Evolutionary conservation across 2,888 invertebrate species (phyloP), one percentile per base, ranked within the genome.

Genomic region (Leucoma salicis): DNA sequence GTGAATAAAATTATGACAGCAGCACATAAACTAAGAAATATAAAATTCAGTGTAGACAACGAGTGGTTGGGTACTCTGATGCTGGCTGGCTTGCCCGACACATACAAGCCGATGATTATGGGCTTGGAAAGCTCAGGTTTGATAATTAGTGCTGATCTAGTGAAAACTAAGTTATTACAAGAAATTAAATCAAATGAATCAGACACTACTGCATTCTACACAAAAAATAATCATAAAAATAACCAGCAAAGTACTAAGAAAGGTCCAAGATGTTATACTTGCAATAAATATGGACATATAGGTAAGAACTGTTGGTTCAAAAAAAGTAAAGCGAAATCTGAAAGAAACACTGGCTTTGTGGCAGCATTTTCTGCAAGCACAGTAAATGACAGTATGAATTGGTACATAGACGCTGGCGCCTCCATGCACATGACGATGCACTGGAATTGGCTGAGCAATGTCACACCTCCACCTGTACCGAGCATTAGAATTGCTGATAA

Each of bases 11-110:
- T 43, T 8, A 45, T 47, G 27, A 34, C 33, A 27, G 21, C 33
- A 14, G 14, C 33, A 5, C 33, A 50, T 15, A 53, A 50, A 12
- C 35, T 47, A 29, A 41, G 48, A 31, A 50, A 48, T 40, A 51
- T 51, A 18, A 32, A 33, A 6, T 51, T 51, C 11, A 13, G 41
- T 38, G 45, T 51, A 0, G 42, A 53, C 11, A 54, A 54, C 40
- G 48, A 51, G 35, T 48, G 49, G 46, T 36, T 51, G 16, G 47
- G 49, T 12, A 53, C 50, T 24, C 31, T 53, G 32, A 45, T 56
- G 45, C 37, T 54, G 31, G 52, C 52, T n/a, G 50, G 49, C 0
- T 8, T 54, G 31, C 52, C 49, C 21, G 52, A 54, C 1, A 12
- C 7, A 12, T 12, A 28, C 12, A 11, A 12, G 12, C 33, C 32